Conservation (phyloP, 2,797 vertebrate genomes). For the Hozukius guyotensis region DNA sequence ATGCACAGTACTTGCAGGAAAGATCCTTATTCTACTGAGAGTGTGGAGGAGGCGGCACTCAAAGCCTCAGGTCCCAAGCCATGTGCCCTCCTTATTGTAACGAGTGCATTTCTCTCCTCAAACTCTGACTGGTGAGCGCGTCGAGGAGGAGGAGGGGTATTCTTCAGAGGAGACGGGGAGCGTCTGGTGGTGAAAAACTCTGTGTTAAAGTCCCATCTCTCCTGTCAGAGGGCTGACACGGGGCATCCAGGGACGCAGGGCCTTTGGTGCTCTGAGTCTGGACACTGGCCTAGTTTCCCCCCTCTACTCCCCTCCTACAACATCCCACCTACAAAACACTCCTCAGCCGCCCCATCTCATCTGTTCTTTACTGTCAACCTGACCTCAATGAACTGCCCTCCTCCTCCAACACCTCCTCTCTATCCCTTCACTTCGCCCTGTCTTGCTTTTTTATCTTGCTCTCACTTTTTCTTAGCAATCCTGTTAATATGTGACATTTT, state of each 20-base stretch:
- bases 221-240: constrained; percentile 84
- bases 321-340: constrained; percentile 79
- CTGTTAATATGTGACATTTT: background rate
- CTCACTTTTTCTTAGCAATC: background rate
- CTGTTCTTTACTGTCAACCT: constrained; percentile 80
- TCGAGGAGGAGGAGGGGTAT: constrained; percentile 67
- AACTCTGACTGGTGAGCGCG: constrained; percentile 79
- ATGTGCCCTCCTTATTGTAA: constrained; percentile 87
- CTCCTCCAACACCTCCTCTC: constrained; percentile 36
- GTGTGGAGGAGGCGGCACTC: constrained; percentile 75
- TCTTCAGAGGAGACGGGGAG: constrained; percentile 80
- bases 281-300: constrained; percentile 85
- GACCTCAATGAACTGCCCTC: constrained; percentile 73
- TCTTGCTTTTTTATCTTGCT: constrained; percentile 10
- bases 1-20: constrained; percentile 69
- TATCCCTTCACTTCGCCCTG: constrained; percentile 2
- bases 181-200: constrained; percentile 79
- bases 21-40: constrained; percentile 72
- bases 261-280: constrained; percentile 81
- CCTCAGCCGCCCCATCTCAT: constrained; percentile 75
- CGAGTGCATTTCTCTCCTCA: constrained; percentile 85
- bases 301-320: constrained; percentile 32
- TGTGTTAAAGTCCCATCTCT: constrained; percentile 82
- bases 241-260: constrained; percentile 78
- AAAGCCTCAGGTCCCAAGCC: constrained; percentile 84